Evolutionary conservation across 64 coral and sea anemone species (phyloP), one percentile per base, ranked within the genome.

Genomic region (Montipora capricornis): DNA sequence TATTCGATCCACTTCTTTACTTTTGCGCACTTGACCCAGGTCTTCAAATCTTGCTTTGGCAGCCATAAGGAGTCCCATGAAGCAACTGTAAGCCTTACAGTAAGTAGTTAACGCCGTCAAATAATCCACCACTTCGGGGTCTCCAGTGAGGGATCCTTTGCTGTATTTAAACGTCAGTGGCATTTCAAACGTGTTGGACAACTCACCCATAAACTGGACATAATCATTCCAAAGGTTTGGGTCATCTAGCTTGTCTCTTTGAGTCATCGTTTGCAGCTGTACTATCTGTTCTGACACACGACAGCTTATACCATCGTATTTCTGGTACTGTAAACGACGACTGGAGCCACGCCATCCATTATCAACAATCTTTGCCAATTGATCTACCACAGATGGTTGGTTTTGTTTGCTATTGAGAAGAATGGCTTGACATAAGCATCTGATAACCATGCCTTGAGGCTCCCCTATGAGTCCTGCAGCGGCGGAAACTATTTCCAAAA

Each of bases 101-200:
- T 85, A 92, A 14, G 51, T 74, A 6, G 48, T 49, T 26, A 92
- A 10, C 14, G 90, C 90, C 48, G 15, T 84, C 66, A 92, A 80
- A 73, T 57, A 92, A 77, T 92, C 90, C 64, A 6, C 78, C 37
- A 92, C 52, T 9, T 92, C 80, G 61, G 79, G 67, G 15, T 92
- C 90, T 74, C 77, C 45, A 8, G 79, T 12, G 5, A 92, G 3
- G 50, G 37, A 29, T 2, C 75, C 77, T 62, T 49, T 69, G 9
- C 78, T 45, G 19, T 86, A 80, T 44, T 78, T 62, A 68, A 78
- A 90, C n/a, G 88, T 44, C 37, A 90, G 22, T 8, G 88, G 88
- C n/a, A 44, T 68, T 29, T 90, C 88, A 47, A 80, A 79, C 26
- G 76, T 90, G 76, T 12, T 50, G 14, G 88, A 44, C 2, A 90